Evolutionary conservation across 2,113 vertebrate genomes (phyloP).

Genomic region (Turnix velox): DNA sequence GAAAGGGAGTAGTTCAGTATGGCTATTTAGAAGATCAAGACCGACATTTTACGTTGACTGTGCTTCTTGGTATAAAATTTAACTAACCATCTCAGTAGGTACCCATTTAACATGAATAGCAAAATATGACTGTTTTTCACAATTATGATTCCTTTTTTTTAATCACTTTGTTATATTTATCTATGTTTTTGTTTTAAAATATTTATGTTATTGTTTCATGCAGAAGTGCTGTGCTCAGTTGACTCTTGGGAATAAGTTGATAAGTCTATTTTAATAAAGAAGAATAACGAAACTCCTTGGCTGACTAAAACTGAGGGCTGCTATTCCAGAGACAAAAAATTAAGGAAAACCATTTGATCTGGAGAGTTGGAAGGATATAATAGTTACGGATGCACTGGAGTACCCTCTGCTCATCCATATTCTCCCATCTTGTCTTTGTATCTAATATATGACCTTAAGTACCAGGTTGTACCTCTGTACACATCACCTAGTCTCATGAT

Average conservation of each 20-base stretch:
- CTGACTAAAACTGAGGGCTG: not conserved
- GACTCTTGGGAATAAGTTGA: not conserved
- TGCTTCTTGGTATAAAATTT: not conserved
- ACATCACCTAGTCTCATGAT: not conserved
- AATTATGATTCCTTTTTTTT: not conserved
- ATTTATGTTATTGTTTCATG: not conserved
- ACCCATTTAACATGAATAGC: not conserved
- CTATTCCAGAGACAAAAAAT: not conserved
- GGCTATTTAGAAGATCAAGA: not conserved
- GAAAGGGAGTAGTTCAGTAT: not conserved
- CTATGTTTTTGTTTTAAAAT: not conserved
- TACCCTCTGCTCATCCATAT: not conserved
- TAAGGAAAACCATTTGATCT: not conserved
- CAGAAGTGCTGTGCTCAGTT: not conserved
- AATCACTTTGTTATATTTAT: not conserved
- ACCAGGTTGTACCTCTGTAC: not conserved
- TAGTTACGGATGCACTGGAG: not conserved
- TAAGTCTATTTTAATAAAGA: not conserved
- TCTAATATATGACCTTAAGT: rapidly evolving
- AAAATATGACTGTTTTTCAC: not conserved
- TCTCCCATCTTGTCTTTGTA: not conserved
- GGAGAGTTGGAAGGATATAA: not conserved
- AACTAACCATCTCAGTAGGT: not conserved
- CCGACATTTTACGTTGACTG: not conserved
- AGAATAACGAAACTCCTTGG: not conserved